phyloP scores from a whole-genome alignment of 2,888 invertebrate species.

The Drosophila lutescens region DNA sequence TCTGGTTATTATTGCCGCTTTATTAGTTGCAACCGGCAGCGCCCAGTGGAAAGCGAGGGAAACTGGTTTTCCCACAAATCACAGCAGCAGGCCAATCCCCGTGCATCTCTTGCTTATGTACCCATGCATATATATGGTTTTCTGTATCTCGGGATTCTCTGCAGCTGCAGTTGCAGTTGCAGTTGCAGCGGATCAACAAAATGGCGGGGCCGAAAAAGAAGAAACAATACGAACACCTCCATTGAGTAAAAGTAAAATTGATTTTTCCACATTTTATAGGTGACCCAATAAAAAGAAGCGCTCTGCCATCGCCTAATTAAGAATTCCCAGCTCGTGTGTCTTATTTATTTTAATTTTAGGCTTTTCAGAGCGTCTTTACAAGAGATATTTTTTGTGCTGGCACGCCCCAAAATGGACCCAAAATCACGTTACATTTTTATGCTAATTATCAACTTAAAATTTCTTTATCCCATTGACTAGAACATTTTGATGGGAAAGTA shows the following conservation, averaged over 20 bases:
- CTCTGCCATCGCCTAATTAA: neutral
- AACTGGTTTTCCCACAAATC: slow-evolving; percentile 38
- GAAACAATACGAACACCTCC: neutral
- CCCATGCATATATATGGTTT: neutral
- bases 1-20: neutral
- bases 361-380: slow-evolving; percentile 1
- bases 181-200: slow-evolving; percentile 17
- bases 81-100: slow-evolving; percentile 40
- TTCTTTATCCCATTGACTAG: too few species aligned
- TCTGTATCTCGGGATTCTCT: slow-evolving; percentile 18
- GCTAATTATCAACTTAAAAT: too few species aligned
- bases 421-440: neutral
- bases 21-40: neutral
- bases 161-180: slow-evolving; percentile 12
- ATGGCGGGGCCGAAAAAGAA: slow-evolving; percentile 10
- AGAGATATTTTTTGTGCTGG: neutral
- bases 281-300: slow-evolving; percentile 11
- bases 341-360: slow-evolving; percentile 30
- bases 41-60: neutral
- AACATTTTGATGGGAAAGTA: too few species aligned
- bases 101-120: neutral
- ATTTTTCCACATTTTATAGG: neutral
- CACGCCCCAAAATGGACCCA: neutral
- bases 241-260: slow-evolving; percentile 13
- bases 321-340: slow-evolving; percentile 14